Evolutionary conservation across 35 echinoderm and acorn worm genomes (phyloP), one percentile per base, ranked within the genome.

Genomic region (Lytechinus pictus): DNA sequence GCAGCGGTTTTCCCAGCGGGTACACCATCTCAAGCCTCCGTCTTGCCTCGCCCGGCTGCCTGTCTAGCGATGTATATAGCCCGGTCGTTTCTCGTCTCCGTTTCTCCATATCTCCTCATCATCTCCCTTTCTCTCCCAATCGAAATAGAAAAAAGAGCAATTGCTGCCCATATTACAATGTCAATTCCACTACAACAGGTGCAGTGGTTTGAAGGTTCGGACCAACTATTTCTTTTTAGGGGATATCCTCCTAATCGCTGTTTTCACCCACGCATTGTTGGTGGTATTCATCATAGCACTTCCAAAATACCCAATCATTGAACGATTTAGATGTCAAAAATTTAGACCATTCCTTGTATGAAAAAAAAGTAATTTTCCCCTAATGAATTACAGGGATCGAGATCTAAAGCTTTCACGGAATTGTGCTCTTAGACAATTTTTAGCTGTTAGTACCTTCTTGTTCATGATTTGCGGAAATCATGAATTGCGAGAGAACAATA

Each of bases 221-320:
- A 90, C 88, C 28, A 54, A 90, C 88, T 89, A 71, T 89, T 89
- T 89, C 87, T 89, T 89, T 89, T 89, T 53, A 89, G 28, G 87
- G 28, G 10, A 71, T 89, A 52, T 89, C 28, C 87, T 90, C 88
- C 88, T 44, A 90, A 52, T 90, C 88, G 88, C 52, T 27, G 66
- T 79, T 90, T 54, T 90, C 88, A 90, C 88, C 88, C 88, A 90
- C 88, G 88, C 88, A 90, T 90, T 90, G 88, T 90, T 90, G 88
- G 88, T 90, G 88, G 88, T 90, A 90, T 90, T 90, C 88, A 90
- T 90, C 88, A 90, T 90, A 90, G 29, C 88, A 54, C 52, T 54
- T 90, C 88, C 88, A 90, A 90, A 21, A 79, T 79, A 79, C 66
- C 21, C 66, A 79, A 79, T 79, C 66, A 79, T n/a, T 79, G 66